Evolutionary conservation across 2,113 vertebrate genomes (phyloP), one percentile per base, ranked within the genome.

Genomic region (Trematomus loennbergii): DNA sequence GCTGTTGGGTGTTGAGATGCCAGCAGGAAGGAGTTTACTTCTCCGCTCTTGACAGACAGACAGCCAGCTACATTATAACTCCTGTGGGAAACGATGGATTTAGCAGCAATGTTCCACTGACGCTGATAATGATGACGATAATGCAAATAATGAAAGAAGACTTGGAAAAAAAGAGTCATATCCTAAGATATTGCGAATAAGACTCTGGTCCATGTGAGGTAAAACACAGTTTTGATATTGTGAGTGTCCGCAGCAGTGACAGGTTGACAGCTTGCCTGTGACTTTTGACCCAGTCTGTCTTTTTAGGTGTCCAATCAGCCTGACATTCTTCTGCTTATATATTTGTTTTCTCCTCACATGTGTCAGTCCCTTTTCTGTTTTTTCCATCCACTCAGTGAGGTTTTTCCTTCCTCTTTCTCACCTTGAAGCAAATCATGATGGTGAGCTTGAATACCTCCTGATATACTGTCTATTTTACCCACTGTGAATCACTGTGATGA

Each of bases 21-120:
- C 82, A 79, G 63, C 45, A 82, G 72, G 70, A 75, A 79, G 60
- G 65, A 65, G 78, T 79, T 83, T 79, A 49, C 60, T 74, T 82
- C 49, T 64, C 49, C 15, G 43, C 48, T n/a, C 29, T 87, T 80
- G 65, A 86, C 75, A 7, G 69, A 75, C 82, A 81, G 43, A 70
- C 60, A 52, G 75, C 46, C 61, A 55, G 65, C 67, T 72, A 53
- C 73, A 60, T 89, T 78, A 85, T 82, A 78, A 88, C 84, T 89
- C 79, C 81, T 60, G 50, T 73, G 72, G 67, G 83, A 84, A 80
- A 82, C 22, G 62, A 49, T 58, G 72, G 33, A 54, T 72, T 83
- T 68, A 69, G 78, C 60, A n/a, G 29, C 45, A 17, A 72, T 57
- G 25, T 63, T 70, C 52, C 16, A 60, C 15, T 5, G 72, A 53